Base-by-base conservation (phyloP, 2,888 invertebrate genomes). In the Nomada goodeniana region DNA sequence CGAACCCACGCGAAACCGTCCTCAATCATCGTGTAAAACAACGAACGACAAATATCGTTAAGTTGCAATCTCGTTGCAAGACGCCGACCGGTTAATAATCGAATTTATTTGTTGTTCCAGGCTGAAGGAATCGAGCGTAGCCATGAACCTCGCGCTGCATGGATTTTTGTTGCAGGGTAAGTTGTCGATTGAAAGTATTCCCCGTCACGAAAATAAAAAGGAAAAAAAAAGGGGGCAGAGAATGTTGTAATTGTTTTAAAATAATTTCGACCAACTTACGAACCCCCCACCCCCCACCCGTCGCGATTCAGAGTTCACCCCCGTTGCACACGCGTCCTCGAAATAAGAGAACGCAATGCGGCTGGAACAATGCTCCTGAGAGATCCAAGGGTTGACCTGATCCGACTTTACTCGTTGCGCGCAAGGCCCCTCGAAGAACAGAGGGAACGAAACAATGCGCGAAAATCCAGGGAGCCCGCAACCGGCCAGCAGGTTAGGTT, bases 91-190 rank as follows among this genome's bases (percentile, higher is more conserved):
- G 2, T 13, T 44, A 7, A 57, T 13, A 18, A 13, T n/a, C 9
- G 52, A 57, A 36, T 52, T 44, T 74, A 2, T 68, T 75, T 80
- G 36, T n/a, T 86, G 79, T 92, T 92, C 67, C 88, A 93, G 92
- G 88, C 89, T 87, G 91, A 90, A 87, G 88, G 83, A 87, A 88
- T 88, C 84, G 82, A 91, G 83, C 85, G 89, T 93, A 93, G 92
- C 93, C 93, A 93, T 93, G 93, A 93, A 93, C 93, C 93, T 93
- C 92, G 93, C 92, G 93, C 92, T 93, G 92, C 93, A 93, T 93
- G 93, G 92, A 93, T 91, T 93, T 90, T 91, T 93, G 89, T 90
- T 93, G 90, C 93, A 93, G 90, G 92, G 93, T 93, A 87, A 92
- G 91, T 87, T 23, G 23, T 23, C 23, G 7, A 36, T 36, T 0